Evolutionary conservation across 1,140 invertebrate species (phyloP), one percentile per base, ranked within the genome.

Genomic region (Zaprionus capensis): DNA sequence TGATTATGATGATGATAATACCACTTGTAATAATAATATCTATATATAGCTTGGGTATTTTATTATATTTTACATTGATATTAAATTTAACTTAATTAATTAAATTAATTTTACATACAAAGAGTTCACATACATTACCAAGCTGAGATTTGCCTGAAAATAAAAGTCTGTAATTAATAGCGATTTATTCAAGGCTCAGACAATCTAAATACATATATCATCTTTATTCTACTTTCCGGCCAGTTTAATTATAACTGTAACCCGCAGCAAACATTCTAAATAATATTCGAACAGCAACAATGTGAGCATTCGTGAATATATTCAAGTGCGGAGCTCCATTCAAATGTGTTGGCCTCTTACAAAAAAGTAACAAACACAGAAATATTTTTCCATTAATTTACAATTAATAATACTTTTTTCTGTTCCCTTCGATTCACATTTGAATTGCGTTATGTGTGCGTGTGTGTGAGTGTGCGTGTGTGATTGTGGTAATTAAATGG

Each of bases 401-500:
- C 73, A 83, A 83, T 80, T 83, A 86, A 78, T 80, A 75, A 71
- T 80, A 71, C 41, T 64, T 22, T 46, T 38, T 76, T 55, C 31
- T 58, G 12, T 20, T 31, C n/a, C 63, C 71, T 64, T 68, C 80
- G 31, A 9, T 34, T 34, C 4, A 9, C 44, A 80, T 83, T 76
- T 51, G 70, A 84, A 86, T 73, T 58, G 69, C 58, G 24, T 71
- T 66, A n/a, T 22, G 20, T 51, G 36, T 51, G 53, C 70, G 72
- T 51, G 58, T 1, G 38, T 44, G 41, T 34, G 53, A 75, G 74
- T 67, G 62, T 71, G 71, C 73, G 65, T 74, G 53, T 62, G 11
- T 46, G 65, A 77, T 77, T 78, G 84, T 67, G 82, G 84, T 88
- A 87, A 87, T 87, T 87, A 87, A 87, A 87, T 88, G 83, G 83